These are phyloP conservation scores for Campodea augens DNA, from an alignment of 1,140 invertebrate genomes.

Conservation along the genomic window DNA sequence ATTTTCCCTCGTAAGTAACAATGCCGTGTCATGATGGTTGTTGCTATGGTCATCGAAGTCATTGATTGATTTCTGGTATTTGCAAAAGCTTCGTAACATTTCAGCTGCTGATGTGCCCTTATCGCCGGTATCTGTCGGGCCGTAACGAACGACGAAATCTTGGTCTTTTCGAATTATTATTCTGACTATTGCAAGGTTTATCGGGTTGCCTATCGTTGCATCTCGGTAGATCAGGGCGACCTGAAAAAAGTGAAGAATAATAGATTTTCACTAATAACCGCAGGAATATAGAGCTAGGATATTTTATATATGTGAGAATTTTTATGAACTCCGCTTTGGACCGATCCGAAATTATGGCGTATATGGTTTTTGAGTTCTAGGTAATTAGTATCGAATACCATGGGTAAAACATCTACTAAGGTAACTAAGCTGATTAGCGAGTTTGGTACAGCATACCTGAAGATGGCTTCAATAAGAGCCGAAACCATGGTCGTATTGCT, in stretches of 20 bases:
- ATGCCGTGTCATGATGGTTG: slow-evolving; percentile 46
- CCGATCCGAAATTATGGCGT: no score
- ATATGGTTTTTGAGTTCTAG: no score
- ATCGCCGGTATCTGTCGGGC: slow-evolving; percentile 9
- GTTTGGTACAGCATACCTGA: no score
- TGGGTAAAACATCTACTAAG: no score
- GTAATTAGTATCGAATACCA: no score
- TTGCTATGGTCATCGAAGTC: slow-evolving; percentile 25
- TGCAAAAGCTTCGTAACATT: slow-evolving; percentile 49
- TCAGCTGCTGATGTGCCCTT: slow-evolving; percentile 36
- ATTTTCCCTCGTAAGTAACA: slow-evolving; percentile 56
- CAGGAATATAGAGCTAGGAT: no score
- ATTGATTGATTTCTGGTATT: slow-evolving; percentile 41
- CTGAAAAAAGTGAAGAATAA: slow-evolving; percentile 28
- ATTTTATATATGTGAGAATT: no score
- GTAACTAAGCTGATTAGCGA: no score
- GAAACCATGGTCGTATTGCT: no score
- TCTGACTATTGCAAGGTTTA: slow-evolving; percentile 54
- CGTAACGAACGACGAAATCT: slow-evolving; percentile 21
- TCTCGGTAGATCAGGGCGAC: slow-evolving; percentile 59
- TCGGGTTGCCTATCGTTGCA: slow-evolving; percentile 56
- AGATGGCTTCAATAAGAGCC: no score
- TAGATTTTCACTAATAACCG: no score
- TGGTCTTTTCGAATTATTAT: slow-evolving; percentile 36
- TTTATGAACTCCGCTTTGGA: no score